Percentiles rank a stretch among this genome's conserved stretches.
These are phyloP conservation scores for Drosophila histrio DNA, from an alignment of 2,888 invertebrate species.

Conservation along the genomic window DNA sequence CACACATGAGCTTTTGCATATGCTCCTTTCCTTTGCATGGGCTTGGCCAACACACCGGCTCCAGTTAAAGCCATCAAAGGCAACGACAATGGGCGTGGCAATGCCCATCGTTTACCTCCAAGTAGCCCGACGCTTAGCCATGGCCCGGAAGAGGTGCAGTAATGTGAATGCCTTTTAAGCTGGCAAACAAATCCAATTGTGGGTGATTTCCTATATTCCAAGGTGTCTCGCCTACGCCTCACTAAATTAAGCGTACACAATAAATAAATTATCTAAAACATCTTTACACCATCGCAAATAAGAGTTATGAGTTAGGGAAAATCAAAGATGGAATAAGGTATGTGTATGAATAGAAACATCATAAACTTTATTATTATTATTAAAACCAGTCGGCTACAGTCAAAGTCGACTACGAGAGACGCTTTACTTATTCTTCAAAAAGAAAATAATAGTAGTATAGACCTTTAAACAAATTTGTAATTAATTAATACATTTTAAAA, in stretches of 20 bases:
- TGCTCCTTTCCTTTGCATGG: conserved; percentile 36
- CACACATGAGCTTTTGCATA: conserved; percentile 61
- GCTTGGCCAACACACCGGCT: conserved; percentile 41
- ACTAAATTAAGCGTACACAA: background rate
- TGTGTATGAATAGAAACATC: too few species aligned
- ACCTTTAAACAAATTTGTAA: too few species aligned
- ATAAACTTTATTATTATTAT: too few species aligned
- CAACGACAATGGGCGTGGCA: conserved; percentile 38
- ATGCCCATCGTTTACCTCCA: conserved; percentile 20
- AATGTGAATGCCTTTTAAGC: conserved; percentile 28
- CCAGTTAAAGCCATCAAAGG: background rate
- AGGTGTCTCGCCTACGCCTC: background rate
- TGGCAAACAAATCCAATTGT: conserved; percentile 28
- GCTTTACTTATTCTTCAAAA: too few species aligned
- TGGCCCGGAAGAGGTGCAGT: conserved; percentile 65
- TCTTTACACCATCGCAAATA: too few species aligned
- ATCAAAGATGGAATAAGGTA: too few species aligned
- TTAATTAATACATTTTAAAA: too few species aligned
- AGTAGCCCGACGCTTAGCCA: conserved; percentile 9
- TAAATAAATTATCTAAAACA: conserved; percentile 1
- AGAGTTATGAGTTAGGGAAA: too few species aligned
- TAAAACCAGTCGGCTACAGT: too few species aligned
- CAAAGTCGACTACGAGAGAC: too few species aligned
- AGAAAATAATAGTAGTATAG: too few species aligned
- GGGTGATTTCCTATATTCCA: background rate